These are phyloP conservation scores for Lomographa bimaculata DNA, from an alignment of 2,888 invertebrate species.

Conservation along the genomic window DNA sequence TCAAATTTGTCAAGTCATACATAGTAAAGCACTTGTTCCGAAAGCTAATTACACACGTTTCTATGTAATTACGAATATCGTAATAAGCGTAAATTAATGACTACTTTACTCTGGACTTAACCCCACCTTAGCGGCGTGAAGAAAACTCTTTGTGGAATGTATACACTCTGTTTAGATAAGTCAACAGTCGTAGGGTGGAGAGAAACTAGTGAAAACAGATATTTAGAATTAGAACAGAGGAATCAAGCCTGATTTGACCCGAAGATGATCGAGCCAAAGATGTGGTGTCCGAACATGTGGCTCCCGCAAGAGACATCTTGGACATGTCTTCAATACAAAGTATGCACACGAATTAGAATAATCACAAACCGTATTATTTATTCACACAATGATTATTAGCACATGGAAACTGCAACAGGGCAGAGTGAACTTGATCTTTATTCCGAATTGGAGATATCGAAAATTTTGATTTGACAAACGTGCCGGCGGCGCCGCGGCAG, in stretches of 20 bases:
- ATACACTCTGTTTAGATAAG: slow-evolving; percentile 27
- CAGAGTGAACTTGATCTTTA: slow-evolving; percentile 52
- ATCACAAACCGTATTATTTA: slow-evolving; percentile 48
- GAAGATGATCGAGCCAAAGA: slow-evolving; percentile 45
- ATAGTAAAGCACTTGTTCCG: slow-evolving; percentile 23
- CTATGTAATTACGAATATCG: too few relatives aligned
- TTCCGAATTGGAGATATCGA: slow-evolving; percentile 53
- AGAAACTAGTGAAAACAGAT: too few relatives aligned
- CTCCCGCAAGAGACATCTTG: slow-evolving; percentile 69
- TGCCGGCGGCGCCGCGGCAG: slow-evolving; percentile 78
- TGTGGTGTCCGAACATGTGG: slow-evolving; percentile 76
- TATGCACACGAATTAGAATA: slow-evolving; percentile 50
- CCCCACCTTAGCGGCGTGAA: slow-evolving; percentile 64
- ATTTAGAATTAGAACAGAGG: too few relatives aligned
- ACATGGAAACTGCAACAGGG: slow-evolving; percentile 40
- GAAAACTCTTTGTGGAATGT: slow-evolving; percentile 45
- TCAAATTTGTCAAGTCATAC: slow-evolving; percentile 40
- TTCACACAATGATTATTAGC: slow-evolving; percentile 46
- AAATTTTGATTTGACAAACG: slow-evolving; percentile 76
- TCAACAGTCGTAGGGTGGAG: too few relatives aligned
- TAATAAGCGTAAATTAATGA: too few relatives aligned
- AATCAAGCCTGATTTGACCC: slow-evolving; percentile 48
- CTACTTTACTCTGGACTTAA: too few relatives aligned
- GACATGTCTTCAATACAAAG: slow-evolving; percentile 51
- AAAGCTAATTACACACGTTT: too few relatives aligned